These are phyloP conservation scores for Lathronympha strigana DNA, from an alignment of 2,888 invertebrate genomes.

Conservation along the genomic window DNA sequence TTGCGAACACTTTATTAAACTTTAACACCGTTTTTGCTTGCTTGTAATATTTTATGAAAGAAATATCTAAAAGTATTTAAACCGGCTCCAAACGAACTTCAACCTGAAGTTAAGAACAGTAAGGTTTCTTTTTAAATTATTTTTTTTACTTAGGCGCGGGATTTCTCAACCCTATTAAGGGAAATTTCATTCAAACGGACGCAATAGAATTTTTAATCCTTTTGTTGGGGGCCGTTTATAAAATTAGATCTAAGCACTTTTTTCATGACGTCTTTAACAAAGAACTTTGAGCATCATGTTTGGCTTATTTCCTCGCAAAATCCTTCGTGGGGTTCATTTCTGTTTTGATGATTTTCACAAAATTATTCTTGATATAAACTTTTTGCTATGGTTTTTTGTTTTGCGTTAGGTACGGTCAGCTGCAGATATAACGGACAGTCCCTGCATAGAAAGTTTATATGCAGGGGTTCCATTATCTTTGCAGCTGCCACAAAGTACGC, in stretches of 20 bases:
- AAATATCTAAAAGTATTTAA: conserved; percentile 7
- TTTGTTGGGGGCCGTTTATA: conserved; percentile 13
- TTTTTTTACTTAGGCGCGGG: conserved; percentile 3
- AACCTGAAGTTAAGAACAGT: background rate
- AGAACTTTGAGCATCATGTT: conserved; percentile 10
- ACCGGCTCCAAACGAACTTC: background rate
- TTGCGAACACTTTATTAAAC: conserved; percentile 17
- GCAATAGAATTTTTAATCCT: conserved; percentile 26
- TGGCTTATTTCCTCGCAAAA: conserved; percentile 3
- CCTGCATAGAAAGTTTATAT: too few relatives aligned
- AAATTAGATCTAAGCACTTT: conserved; percentile 21
- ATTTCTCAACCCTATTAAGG: conserved; percentile 28
- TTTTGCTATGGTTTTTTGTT: too few relatives aligned
- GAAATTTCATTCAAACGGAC: conserved; percentile 16
- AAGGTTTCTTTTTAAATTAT: background rate
- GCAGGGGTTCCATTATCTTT: too few relatives aligned
- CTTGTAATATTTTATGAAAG: conserved; percentile 18
- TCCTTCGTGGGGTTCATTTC: background rate
- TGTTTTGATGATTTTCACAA: background rate
- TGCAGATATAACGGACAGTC: too few relatives aligned
- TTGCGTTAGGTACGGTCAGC: too few relatives aligned
- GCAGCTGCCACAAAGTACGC: too few relatives aligned
- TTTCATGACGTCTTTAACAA: conserved; percentile 22
- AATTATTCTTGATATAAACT: background rate
- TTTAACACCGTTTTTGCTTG: conserved; percentile 18